Percentiles rank a stretch among this genome's conserved stretches.
Evolutionary conservation across 23 tunicate species (phyloP).

Genomic region (Oikopleura albicans): DNA sequence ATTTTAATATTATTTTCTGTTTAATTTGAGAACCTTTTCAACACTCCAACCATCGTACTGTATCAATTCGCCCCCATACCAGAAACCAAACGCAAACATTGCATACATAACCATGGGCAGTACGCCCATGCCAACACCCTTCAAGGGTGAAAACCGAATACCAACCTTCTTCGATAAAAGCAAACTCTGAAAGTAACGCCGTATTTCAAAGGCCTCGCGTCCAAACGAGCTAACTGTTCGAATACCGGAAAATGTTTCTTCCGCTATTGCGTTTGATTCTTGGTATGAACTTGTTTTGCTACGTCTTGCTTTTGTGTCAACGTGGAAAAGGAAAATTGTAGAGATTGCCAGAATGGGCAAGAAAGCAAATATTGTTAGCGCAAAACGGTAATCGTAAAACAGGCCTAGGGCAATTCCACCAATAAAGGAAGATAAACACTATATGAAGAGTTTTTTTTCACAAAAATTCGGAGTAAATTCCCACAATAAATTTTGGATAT

Average conservation of each 20-base stretch:
- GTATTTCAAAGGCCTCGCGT: not conserved
- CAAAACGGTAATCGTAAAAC: not conserved
- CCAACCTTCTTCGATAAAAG: not conserved
- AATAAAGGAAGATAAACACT: not conserved
- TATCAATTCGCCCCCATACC: constrained; percentile 10
- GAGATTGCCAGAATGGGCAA: not conserved
- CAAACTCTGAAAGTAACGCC: not conserved
- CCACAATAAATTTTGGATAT: too few relatives aligned
- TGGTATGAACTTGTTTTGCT: not conserved
- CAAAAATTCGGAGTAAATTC: too few relatives aligned
- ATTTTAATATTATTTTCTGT: too few relatives aligned
- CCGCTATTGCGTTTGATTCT: not conserved
- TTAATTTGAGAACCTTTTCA: too few relatives aligned
- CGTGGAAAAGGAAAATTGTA: not conserved
- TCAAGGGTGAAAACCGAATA: not conserved
- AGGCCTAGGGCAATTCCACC: not conserved
- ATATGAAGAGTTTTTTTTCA: too few relatives aligned
- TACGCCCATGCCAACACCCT: not conserved
- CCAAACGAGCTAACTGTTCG: not conserved
- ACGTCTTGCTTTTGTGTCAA: not conserved
- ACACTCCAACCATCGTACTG: not conserved
- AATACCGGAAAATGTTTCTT: constrained; percentile 7
- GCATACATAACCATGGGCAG: constrained; percentile 2
- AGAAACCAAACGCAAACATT: not conserved
- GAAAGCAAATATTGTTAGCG: not conserved